These are phyloP conservation scores for Lordiphosa mommai DNA, from an alignment of 1,140 invertebrate species.

Conservation along the genomic window DNA sequence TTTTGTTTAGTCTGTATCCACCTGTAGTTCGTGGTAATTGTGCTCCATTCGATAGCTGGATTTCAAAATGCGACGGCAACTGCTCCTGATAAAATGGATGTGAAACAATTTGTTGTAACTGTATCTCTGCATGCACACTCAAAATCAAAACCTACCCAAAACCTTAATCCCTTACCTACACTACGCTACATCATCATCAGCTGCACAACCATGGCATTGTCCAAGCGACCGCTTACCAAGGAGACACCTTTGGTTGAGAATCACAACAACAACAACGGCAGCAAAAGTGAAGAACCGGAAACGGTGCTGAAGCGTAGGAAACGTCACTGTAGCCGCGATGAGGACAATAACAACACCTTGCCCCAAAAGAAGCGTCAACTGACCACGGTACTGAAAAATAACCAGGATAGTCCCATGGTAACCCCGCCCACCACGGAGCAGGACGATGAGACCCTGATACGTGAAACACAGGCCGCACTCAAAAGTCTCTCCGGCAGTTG, in stretches of 20 bases:
- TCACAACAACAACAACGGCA: conserved; percentile 34
- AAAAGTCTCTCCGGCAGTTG: conserved; percentile 91
- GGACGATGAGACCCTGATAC: conserved; percentile 89
- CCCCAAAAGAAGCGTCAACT: conserved; percentile 84
- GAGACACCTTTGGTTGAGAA: conserved; percentile 63
- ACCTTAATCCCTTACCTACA: too few species aligned
- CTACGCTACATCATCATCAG: neutral
- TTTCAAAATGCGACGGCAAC: too few species aligned
- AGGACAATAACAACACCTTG: conserved; percentile 72
- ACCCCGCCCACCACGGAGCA: conserved; percentile 61
- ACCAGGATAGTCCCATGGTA: conserved; percentile 29
- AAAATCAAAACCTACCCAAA: too few species aligned
- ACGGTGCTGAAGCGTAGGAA: conserved; percentile 73
- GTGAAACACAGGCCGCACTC: conserved; percentile 91
- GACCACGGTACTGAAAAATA: conserved; percentile 47
- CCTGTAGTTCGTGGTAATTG: too few species aligned
- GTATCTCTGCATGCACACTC: too few species aligned
- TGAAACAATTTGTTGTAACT: too few species aligned
- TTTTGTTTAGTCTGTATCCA: too few species aligned
- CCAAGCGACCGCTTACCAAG: conserved; percentile 76
- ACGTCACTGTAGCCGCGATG: conserved; percentile 67
- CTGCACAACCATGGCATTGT: conserved; percentile 61
- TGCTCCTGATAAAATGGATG: too few species aligned
- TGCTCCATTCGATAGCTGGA: too few species aligned
- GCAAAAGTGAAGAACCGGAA: conserved; percentile 49